phyloP scores from a whole-genome alignment of 2,888 invertebrate genomes.

The Eulithis prunata region DNA sequence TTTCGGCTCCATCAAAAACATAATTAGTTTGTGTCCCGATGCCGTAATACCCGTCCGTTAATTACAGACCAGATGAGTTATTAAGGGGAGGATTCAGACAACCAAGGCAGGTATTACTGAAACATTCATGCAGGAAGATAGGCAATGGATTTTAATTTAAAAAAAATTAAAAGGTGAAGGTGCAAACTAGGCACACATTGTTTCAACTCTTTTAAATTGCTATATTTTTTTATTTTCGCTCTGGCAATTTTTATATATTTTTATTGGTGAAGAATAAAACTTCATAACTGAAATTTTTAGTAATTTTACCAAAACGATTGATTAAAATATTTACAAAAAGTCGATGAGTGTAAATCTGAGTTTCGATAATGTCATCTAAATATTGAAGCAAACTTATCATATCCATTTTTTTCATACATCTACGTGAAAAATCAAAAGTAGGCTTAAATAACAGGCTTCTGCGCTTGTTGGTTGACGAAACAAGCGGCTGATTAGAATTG shows the following conservation, averaged over 20 bases:
- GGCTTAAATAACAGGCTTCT: slow-evolving; percentile 40
- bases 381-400: background rate
- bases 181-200: too few species aligned
- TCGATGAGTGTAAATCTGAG: too few species aligned
- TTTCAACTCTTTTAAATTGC: too few species aligned
- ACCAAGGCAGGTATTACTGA: slow-evolving; percentile 30
- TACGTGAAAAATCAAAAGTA: slow-evolving; percentile 25
- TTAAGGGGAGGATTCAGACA: slow-evolving; percentile 24
- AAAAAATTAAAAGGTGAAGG: too few species aligned
- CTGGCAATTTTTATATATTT: too few species aligned
- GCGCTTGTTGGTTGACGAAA: slow-evolving; percentile 39
- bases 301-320: too few species aligned
- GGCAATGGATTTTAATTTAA: background rate
- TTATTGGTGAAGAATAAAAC: too few species aligned
- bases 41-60: slow-evolving; percentile 26
- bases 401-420: background rate
- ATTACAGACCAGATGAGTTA: slow-evolving; percentile 37
- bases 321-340: too few species aligned
- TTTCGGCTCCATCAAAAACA: slow-evolving; percentile 23
- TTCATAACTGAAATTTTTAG: too few species aligned
- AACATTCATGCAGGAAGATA: background rate
- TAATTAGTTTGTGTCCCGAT: slow-evolving; percentile 27
- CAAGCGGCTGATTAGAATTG: slow-evolving; percentile 42
- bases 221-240: too few species aligned
- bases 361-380: too few species aligned